phyloP scores from a whole-genome alignment of 2,113 vertebrate species.

The Hippotragus niger region DNA sequence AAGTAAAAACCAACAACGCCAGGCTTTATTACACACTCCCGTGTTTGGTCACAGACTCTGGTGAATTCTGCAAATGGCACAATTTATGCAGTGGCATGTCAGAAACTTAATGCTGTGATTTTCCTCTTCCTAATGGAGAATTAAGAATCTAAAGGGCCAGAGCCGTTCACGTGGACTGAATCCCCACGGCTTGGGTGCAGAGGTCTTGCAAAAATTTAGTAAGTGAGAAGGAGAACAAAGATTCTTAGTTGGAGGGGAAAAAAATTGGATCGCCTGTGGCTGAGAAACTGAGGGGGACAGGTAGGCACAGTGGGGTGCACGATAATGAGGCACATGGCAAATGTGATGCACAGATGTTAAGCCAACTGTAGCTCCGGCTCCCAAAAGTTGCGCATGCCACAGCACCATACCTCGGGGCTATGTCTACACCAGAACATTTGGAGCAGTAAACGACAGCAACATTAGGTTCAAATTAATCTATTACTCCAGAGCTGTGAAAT shows the following conservation, averaged over 20 bases:
- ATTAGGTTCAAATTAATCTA: constrained; percentile 93
- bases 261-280: constrained; percentile 88
- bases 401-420: constrained; percentile 84
- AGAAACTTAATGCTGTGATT: constrained; percentile 83
- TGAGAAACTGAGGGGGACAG: constrained; percentile 88
- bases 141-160: constrained; percentile 81
- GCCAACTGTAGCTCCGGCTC: constrained; percentile 87
- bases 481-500: constrained; percentile 91
- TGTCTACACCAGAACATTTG: constrained; percentile 91
- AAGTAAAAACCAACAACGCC: constrained; percentile 88
- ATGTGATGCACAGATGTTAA: constrained; percentile 95
- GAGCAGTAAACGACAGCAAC: constrained; percentile 89
- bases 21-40: constrained; percentile 84
- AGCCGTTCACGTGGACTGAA: constrained; percentile 80
- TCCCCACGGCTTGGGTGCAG: constrained; percentile 85
- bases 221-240: constrained; percentile 92
- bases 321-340: constrained; percentile 88
- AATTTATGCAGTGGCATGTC: constrained; percentile 87
- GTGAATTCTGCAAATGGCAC: constrained; percentile 85
- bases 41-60: constrained; percentile 80
- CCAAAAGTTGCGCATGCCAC: constrained; percentile 86
- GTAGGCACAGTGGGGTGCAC: constrained; percentile 87
- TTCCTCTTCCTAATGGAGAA: constrained; percentile 84
- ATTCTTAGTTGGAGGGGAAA: constrained; percentile 83
- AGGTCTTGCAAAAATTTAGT: constrained; percentile 90